Percentiles rank a stretch among this genome's conserved stretches.
These are phyloP conservation scores for Rhea americana DNA, from an alignment of 2,113 vertebrate genomes.

Conservation along the genomic window DNA sequence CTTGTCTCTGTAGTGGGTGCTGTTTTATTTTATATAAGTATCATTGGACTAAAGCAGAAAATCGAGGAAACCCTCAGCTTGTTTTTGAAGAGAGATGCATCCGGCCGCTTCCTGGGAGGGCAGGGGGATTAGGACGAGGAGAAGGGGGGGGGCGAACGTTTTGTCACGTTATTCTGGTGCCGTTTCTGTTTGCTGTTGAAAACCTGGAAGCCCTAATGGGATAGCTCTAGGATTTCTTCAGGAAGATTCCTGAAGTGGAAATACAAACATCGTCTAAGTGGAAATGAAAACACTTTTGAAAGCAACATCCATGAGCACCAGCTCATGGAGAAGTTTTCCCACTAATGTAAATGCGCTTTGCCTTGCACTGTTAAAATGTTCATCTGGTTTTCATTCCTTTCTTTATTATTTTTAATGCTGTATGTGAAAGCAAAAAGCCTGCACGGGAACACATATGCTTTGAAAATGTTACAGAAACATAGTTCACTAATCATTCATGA, in stretches of 20 bases:
- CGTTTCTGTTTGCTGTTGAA: neutral
- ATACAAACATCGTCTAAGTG: constrained; percentile 3
- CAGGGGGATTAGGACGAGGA: neutral
- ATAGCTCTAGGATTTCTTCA: neutral
- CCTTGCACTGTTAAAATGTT: neutral
- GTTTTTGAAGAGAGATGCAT: neutral
- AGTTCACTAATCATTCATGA: neutral
- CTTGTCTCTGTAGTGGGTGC: neutral
- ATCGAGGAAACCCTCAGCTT: neutral
- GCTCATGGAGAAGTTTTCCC: constrained; percentile 11
- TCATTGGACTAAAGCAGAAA: neutral
- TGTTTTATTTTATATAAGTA: neutral
- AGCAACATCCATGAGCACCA: neutral
- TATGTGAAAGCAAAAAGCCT: neutral
- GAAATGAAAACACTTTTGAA: constrained; percentile 48
- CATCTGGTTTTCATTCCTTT: constrained; percentile 15
- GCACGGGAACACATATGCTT: neutral
- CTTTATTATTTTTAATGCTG: neutral
- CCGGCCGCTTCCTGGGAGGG: neutral
- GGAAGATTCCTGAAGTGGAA: constrained; percentile 36
- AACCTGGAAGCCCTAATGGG: neutral
- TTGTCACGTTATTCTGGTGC: neutral
- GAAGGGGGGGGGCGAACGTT: neutral
- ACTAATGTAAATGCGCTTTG: neutral
- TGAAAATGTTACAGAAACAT: neutral